phyloP scores from a whole-genome alignment of 1,140 invertebrate species.

The Macrocentrus cingulum region DNA sequence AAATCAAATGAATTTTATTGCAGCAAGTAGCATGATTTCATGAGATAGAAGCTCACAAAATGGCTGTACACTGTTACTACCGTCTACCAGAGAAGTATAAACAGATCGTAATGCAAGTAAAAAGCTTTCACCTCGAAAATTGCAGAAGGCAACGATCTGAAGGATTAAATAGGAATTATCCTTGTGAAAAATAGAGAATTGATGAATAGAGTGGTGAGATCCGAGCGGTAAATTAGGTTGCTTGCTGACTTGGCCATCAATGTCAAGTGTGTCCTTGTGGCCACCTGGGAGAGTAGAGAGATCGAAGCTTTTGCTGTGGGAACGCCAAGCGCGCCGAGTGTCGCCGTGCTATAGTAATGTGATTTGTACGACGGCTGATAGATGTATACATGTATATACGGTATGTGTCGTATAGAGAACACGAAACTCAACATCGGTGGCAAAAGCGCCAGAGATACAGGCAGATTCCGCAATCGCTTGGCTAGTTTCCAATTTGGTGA shows the following conservation, averaged over 20 bases:
- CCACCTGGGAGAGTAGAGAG: slow-evolving; percentile 2
- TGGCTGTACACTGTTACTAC: too few species aligned
- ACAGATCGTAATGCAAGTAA: too few species aligned
- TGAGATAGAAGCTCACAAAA: too few species aligned
- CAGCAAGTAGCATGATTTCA: too few species aligned
- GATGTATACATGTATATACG: neutral
- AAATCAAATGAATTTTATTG: too few species aligned
- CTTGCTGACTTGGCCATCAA: slow-evolving; percentile 19
- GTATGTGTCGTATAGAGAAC: neutral
- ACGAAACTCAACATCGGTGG: slow-evolving; percentile 6
- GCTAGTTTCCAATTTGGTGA: slow-evolving; percentile 26
- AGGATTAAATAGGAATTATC: too few species aligned
- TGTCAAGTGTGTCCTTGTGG: slow-evolving; percentile 1
- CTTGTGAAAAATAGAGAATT: too few species aligned
- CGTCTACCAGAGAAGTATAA: too few species aligned
- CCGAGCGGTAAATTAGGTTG: slow-evolving; percentile 4
- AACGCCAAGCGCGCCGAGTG: slow-evolving; percentile 5
- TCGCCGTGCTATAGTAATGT: neutral
- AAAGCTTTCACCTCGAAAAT: too few species aligned
- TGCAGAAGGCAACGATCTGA: too few species aligned
- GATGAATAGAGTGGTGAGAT: too few species aligned
- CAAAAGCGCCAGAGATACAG: neutral
- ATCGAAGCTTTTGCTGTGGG: neutral
- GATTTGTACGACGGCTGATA: too few species aligned
- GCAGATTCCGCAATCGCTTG: slow-evolving; percentile 27